A percentile compares a stretch with the other conserved stretches of the same genome.
Conservation (phyloP, 2,797 vertebrate species). For the Mycteria americana region DNA sequence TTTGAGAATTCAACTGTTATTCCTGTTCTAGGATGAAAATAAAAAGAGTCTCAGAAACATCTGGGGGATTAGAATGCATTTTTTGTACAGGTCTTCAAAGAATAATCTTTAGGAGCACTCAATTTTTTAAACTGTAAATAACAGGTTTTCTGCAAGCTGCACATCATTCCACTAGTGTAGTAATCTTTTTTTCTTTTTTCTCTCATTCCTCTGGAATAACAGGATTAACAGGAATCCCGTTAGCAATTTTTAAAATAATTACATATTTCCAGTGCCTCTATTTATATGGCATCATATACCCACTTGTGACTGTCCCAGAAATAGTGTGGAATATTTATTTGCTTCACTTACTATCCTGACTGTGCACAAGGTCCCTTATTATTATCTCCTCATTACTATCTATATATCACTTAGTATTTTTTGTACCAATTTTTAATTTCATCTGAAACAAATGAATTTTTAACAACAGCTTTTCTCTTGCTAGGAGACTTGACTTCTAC, state of each 20-base stretch:
- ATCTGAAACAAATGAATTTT: neutral
- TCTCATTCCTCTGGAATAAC: neutral
- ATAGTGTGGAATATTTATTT: neutral
- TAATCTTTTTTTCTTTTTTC: neutral
- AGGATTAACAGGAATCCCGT: neutral
- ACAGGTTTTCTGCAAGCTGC: neutral
- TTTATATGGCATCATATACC: neutral
- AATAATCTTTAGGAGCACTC: neutral
- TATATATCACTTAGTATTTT: neutral
- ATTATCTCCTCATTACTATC: neutral
- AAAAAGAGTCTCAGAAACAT: neutral
- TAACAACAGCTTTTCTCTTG: neutral
- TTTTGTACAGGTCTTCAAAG: neutral
- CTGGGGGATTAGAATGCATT: neutral
- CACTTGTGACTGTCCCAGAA: neutral
- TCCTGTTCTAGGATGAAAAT: neutral
- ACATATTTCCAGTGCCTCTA: neutral
- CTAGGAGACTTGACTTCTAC: neutral
- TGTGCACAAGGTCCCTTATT: neutral
- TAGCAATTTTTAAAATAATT: neutral
- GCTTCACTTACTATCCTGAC: neutral
- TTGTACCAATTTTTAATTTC: neutral
- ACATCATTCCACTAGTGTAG: neutral
- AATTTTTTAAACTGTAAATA: neutral
- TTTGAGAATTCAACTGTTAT: neutral